phyloP scores from a whole-genome alignment of 2,888 invertebrate genomes.

The Nomada ferruginata region DNA sequence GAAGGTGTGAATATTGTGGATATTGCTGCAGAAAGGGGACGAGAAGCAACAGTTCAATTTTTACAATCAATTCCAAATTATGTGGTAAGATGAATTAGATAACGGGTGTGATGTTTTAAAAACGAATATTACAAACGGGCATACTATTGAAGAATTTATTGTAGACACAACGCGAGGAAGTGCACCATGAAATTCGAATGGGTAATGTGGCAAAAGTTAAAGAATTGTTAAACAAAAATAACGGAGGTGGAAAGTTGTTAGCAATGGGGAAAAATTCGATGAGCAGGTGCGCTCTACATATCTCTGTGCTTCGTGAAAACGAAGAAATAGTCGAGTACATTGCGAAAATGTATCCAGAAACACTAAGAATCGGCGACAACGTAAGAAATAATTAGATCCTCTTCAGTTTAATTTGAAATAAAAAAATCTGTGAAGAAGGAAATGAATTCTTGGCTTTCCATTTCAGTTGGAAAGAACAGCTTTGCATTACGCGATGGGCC shows the following conservation, averaged over 20 bases:
- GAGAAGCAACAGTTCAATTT: conserved; percentile 88
- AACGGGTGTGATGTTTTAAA: background rate
- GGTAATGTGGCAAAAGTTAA: conserved; percentile 88
- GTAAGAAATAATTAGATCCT: conserved; percentile 85
- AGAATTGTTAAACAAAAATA: conserved; percentile 85
- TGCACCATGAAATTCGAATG: conserved; percentile 90
- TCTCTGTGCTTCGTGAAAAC: conserved; percentile 93
- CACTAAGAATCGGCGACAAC: conserved; percentile 92
- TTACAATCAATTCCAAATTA: conserved; percentile 90
- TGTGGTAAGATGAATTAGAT: conserved; percentile 86
- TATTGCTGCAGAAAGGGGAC: conserved; percentile 88
- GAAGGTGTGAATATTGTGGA: conserved; percentile 89
- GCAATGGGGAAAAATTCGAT: conserved; percentile 88
- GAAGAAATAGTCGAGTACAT: conserved; percentile 92
- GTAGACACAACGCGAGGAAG: conserved; percentile 91
- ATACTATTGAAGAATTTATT: background rate
- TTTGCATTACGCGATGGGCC: conserved; percentile 96
- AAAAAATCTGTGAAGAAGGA: background rate
- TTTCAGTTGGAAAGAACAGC: conserved; percentile 93
- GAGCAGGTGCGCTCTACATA: conserved; percentile 92
- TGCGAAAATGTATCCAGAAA: conserved; percentile 89
- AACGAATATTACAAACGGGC: background rate
- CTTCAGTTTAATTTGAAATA: no score
- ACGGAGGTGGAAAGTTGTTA: conserved; percentile 85
- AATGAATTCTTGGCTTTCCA: conserved; percentile 19